These are phyloP conservation scores for Cariama cristata DNA, from an alignment of 2,113 vertebrate genomes.

Conservation along the genomic window DNA sequence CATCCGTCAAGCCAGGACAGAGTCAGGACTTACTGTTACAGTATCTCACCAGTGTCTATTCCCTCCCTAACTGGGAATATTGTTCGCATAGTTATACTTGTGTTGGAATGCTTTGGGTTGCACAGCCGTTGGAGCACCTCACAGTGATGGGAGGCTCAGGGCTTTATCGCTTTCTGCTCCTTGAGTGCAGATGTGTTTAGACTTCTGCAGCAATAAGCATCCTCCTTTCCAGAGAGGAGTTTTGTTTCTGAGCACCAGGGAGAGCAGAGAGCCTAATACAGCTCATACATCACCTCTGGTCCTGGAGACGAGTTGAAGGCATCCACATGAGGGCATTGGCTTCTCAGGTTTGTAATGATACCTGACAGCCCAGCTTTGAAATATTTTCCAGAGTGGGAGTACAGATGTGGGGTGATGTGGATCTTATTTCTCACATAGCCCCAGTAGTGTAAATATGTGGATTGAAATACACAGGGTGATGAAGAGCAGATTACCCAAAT, in stretches of 20 bases:
- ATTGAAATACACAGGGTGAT: slow-evolving; percentile 26
- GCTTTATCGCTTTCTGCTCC: neutral
- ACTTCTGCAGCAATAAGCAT: neutral
- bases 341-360: slow-evolving; percentile 50
- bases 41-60: neutral
- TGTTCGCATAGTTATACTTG: rapidly evolving
- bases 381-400: slow-evolving; percentile 24
- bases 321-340: neutral
- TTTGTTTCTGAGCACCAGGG: neutral
- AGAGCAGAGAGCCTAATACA: neutral
- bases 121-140: neutral
- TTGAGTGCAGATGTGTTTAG: neutral
- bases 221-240: neutral
- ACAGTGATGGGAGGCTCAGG: neutral
- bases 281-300: slow-evolving; percentile 1
- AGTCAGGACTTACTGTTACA: neutral
- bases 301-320: neutral
- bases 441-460: neutral
- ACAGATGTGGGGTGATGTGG: slow-evolving; percentile 11
- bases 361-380: slow-evolving; percentile 43
- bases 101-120: neutral
- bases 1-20: neutral
- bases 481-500: slow-evolving; percentile 43
- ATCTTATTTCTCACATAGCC: slow-evolving; percentile 32
- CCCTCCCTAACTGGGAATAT: neutral